phyloP scores from a whole-genome alignment of 35 echinoderm and acorn worm genomes.

The Ophioderma brevispina region DNA sequence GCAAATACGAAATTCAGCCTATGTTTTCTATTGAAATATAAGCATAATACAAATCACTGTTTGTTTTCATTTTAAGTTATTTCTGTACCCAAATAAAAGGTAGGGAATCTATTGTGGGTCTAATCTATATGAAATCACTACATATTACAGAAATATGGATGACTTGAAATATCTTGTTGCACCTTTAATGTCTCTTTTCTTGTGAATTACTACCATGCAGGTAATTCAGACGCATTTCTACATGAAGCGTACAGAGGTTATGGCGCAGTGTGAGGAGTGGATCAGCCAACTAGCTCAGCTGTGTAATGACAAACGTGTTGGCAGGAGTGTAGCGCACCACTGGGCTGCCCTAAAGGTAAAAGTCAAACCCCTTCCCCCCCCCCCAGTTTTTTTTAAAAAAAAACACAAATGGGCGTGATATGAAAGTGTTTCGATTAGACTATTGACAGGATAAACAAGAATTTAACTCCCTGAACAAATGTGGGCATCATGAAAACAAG shows the following conservation, averaged over 20 bases:
- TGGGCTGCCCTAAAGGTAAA: slow-evolving; percentile 94
- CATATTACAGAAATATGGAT: too few species aligned
- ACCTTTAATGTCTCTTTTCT: too few species aligned
- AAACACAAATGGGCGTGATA: background rate
- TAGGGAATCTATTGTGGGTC: too few species aligned
- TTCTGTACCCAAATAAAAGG: too few species aligned
- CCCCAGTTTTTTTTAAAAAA: too few species aligned
- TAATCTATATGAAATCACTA: too few species aligned
- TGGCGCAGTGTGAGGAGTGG: slow-evolving; percentile 93
- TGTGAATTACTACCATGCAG: slow-evolving; percentile 32
- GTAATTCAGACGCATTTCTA: slow-evolving; percentile 97
- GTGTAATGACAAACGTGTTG: slow-evolving; percentile 94
- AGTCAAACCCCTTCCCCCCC: background rate
- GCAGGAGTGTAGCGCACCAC: slow-evolving; percentile 86
- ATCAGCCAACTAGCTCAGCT: slow-evolving; percentile 70
- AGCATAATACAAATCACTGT: too few species aligned
- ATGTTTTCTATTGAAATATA: too few species aligned
- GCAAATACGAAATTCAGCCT: too few species aligned
- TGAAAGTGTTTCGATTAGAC: background rate
- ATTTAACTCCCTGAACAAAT: background rate
- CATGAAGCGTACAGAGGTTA: slow-evolving; percentile 87
- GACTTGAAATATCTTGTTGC: too few species aligned
- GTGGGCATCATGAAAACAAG: too few species aligned
- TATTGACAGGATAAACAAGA: background rate
- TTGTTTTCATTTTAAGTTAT: too few species aligned